A percentile compares a stretch with the other conserved stretches of the same genome.
These are phyloP conservation scores for Autographa pulchrina DNA, from an alignment of 2,888 invertebrate genomes.

Conservation along the genomic window DNA sequence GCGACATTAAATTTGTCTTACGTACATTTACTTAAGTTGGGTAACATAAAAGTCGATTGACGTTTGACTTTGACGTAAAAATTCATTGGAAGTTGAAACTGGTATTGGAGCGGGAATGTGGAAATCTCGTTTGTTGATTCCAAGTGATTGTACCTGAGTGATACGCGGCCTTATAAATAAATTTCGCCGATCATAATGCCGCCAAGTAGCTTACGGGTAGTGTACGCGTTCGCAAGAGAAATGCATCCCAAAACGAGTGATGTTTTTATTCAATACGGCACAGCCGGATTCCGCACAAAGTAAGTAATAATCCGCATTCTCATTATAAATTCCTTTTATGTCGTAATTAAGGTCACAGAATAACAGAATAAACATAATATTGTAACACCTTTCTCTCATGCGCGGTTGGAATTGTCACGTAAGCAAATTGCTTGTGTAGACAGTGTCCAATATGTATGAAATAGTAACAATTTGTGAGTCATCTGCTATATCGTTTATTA, in stretches of 20 bases:
- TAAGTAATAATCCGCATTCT: conserved; percentile 82
- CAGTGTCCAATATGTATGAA: conserved; percentile 37
- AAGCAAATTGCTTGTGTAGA: conserved; percentile 59
- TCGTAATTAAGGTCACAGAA: conserved; percentile 61
- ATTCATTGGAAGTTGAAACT: conserved; percentile 59
- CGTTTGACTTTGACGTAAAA: conserved; percentile 66
- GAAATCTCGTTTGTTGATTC: conserved; percentile 85
- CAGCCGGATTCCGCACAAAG: conserved; percentile 96
- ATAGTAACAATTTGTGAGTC: conserved; percentile 73
- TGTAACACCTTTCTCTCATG: conserved; percentile 67
- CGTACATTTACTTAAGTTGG: conserved; percentile 41
- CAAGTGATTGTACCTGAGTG: conserved; percentile 84
- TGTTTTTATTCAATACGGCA: conserved; percentile 93
- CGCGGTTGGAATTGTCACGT: conserved; percentile 68
- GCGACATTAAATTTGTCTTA: conserved; percentile 15
- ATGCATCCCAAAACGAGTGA: conserved; percentile 93
- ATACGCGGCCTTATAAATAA: conserved; percentile 84
- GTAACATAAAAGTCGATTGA: conserved; percentile 61
- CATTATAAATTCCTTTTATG: conserved; percentile 56
- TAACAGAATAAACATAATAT: conserved; percentile 60
- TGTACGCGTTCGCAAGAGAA: conserved; percentile 94
- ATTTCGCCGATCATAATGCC: conserved; percentile 84
- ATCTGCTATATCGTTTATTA: conserved; percentile 73
- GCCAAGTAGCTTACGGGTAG: conserved; percentile 90
- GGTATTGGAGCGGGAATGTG: conserved; percentile 84